Evolutionary conservation across 2,113 vertebrate species (phyloP), one percentile per base, ranked within the genome.

Genomic region (Laticauda colubrina): DNA sequence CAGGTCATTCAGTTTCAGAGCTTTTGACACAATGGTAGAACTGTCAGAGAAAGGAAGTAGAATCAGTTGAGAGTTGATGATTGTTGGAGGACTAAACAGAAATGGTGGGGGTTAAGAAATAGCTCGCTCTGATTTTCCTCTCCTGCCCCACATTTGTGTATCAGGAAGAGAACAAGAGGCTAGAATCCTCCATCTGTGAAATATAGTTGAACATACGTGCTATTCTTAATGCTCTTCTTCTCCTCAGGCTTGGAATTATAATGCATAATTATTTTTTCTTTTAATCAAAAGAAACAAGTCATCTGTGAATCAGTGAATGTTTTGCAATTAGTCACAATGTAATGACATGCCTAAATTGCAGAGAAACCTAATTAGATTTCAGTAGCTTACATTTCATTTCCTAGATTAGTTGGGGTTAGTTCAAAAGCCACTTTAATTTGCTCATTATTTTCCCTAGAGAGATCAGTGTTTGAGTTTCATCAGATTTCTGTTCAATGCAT

Each of bases 251-350:
- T 92, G 94, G 93, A 94, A 86, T 45, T 89, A 0, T 11, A 53
- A 53, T 90, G 89, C 91, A 90, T 88, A 9, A 90, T 43, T 51
- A 0, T 0, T 4, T 57, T 95, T 85, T 29, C 89, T 94, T 94
- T 96, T 96, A 94, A 96, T 95, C 94, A 3, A 45, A 91, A 91
- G 93, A 90, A 92, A 11, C 0, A 11, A 96, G 93, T 5, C 48
- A 94, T 7, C 53, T 2, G 88, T 85, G 90, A 94, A 95, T 51
- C 8, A 0, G 39, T 26, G 87, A 56, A 57, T 92, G 29, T 55
- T 89, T 51, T 57, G 48, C 91, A 94, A 88, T 91, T 93, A 96
- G 57, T 95, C 94, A 92, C 90, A 29, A 69, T 9, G 91, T 92
- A 90, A 69, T 0, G 5, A 26, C 21, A 56, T 48, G 85, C 56